phyloP scores from a whole-genome alignment of 2,113 vertebrate genomes.

The Pitta sordida region DNA sequence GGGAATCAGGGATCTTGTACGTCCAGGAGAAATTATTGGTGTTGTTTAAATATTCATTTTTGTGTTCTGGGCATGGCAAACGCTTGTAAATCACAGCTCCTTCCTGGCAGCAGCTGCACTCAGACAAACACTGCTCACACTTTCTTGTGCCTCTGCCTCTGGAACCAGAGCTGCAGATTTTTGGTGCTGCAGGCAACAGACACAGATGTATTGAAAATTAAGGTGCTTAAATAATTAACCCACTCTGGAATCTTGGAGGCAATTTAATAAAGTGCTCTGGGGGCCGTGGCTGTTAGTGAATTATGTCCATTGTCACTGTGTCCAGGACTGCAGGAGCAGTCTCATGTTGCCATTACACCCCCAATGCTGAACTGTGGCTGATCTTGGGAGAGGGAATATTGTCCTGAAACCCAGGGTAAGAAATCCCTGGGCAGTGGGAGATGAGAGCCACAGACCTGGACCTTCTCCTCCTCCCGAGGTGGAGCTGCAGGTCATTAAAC shows the following conservation, averaged over 20 bases:
- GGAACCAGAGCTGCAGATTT: not conserved
- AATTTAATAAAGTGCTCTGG: slow-evolving; percentile 10
- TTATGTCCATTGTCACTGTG: not conserved
- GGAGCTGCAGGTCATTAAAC: not conserved
- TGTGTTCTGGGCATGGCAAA: not conserved
- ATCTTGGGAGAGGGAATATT: not conserved
- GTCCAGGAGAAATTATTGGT: not conserved
- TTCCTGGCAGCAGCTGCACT: not conserved
- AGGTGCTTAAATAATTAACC: slow-evolving; percentile 67
- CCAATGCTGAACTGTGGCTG: not conserved
- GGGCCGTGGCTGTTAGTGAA: not conserved
- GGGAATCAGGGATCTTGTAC: not conserved
- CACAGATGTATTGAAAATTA: slow-evolving; percentile 21
- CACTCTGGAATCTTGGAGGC: not conserved
- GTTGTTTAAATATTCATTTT: slow-evolving; percentile 16
- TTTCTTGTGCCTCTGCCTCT: not conserved
- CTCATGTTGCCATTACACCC: not conserved
- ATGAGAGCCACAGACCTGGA: not conserved
- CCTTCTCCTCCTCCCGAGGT: not conserved
- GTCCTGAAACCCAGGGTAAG: not conserved
- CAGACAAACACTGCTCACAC: not conserved
- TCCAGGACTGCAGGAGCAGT: not conserved
- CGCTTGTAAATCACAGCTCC: not conserved
- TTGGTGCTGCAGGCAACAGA: not conserved
- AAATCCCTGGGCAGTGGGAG: not conserved